Percentiles rank a stretch among this genome's conserved stretches.
phyloP scores from a whole-genome alignment of 2,888 invertebrate species.

The Ophion ventricosus region DNA sequence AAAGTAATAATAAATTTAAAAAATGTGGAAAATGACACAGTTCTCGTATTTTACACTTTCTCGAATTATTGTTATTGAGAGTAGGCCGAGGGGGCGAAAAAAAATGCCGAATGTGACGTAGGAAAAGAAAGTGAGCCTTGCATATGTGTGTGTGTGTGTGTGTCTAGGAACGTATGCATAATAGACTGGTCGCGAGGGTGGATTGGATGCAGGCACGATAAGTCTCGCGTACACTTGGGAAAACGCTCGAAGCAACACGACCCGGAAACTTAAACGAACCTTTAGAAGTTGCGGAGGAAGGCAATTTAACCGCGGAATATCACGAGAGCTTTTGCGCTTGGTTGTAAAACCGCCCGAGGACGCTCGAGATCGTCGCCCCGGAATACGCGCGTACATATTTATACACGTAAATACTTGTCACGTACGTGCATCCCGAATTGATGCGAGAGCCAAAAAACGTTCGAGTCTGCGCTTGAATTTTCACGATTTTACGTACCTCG shows the following conservation, averaged over 20 bases:
- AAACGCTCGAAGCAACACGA: constrained; percentile 68
- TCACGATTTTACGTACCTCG: no score
- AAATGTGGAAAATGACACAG: neutral
- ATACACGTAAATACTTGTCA: constrained; percentile 4
- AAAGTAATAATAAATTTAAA: no score
- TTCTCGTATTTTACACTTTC: constrained; percentile 3
- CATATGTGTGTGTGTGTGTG: constrained; percentile 3
- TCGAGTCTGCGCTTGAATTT: constrained; percentile 43
- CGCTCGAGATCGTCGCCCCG: constrained; percentile 42
- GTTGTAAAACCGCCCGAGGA: constrained; percentile 55
- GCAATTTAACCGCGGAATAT: constrained; percentile 70
- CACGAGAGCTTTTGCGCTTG: constrained; percentile 56
- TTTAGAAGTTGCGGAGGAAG: constrained; percentile 70
- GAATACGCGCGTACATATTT: constrained; percentile 12
- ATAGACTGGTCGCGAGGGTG: constrained; percentile 42
- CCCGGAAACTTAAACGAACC: constrained; percentile 76
- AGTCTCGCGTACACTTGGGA: constrained; percentile 57
- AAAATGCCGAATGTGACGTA: neutral
- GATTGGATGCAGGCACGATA: constrained; percentile 28
- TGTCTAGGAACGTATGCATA: constrained; percentile 41
- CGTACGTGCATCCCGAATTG: neutral
- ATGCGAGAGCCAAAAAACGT: constrained; percentile 26
- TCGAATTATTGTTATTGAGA: constrained; percentile 8
- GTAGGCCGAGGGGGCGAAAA: neutral
- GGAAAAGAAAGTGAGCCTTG: neutral